Conservation (phyloP, 2,113 vertebrate genomes). For the Centropristis striata region DNA sequence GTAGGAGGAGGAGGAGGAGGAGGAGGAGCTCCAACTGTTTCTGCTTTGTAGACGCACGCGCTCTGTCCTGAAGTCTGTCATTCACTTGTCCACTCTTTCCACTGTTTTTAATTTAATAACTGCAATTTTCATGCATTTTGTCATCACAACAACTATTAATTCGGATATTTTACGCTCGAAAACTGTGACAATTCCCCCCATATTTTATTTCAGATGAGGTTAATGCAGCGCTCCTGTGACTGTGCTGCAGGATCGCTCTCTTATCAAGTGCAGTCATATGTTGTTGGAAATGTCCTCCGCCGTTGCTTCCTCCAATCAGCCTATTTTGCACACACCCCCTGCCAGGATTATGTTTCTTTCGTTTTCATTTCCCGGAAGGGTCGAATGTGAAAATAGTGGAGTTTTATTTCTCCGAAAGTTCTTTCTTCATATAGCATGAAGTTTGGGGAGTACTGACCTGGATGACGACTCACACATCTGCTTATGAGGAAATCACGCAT, state of each 20-base stretch:
- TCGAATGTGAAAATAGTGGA: slow-evolving; percentile 64
- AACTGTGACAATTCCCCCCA: not conserved
- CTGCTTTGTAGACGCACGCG: slow-evolving; percentile 1
- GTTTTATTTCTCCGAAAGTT: slow-evolving; percentile 16
- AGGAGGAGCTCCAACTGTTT: slow-evolving; percentile 15
- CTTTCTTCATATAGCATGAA: not conserved
- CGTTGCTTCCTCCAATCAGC: slow-evolving; percentile 56
- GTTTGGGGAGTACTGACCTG: not conserved
- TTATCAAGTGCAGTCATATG: not conserved
- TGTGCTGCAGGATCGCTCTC: not conserved
- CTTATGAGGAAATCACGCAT: not conserved
- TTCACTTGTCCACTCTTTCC: not conserved
- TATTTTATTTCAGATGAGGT: not conserved
- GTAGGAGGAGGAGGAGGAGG: not conserved
- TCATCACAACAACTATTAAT: fast-evolving
- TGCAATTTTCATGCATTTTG: fast-evolving
- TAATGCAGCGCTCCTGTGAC: not conserved
- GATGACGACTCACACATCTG: not conserved
- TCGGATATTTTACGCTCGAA: no score
- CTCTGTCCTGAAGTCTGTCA: not conserved
- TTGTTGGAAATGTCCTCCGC: slow-evolving; percentile 34
- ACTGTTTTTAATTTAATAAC: not conserved
- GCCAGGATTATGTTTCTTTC: slow-evolving; percentile 84
- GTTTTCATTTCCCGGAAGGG: slow-evolving; percentile 91
- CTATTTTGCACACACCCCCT: slow-evolving; percentile 42